phyloP scores from a whole-genome alignment of 2,113 vertebrate species.

The Naja naja region DNA sequence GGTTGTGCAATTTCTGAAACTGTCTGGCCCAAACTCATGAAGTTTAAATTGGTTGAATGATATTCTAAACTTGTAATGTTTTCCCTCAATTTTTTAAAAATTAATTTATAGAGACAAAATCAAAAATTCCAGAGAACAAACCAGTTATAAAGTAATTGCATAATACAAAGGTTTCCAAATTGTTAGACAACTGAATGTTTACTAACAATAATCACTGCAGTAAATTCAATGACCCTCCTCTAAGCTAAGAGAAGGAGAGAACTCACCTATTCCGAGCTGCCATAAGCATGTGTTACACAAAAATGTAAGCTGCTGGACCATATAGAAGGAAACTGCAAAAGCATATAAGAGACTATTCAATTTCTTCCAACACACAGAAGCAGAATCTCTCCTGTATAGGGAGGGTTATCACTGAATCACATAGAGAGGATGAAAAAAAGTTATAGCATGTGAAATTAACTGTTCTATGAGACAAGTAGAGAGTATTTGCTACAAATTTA shows the following conservation, averaged over 20 bases:
- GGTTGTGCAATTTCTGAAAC: background rate
- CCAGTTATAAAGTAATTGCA: background rate
- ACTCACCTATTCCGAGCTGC: background rate
- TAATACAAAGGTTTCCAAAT: background rate
- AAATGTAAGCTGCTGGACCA: background rate
- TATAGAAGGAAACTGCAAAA: background rate
- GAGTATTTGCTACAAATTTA: background rate
- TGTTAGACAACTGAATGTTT: background rate
- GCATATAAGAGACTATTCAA: background rate
- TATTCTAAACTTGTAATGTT: background rate
- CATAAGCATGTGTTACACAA: background rate
- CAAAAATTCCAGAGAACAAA: background rate
- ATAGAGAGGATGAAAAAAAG: background rate
- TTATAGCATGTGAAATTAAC: background rate
- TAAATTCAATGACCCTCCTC: background rate
- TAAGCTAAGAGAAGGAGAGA: background rate
- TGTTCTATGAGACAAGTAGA: background rate
- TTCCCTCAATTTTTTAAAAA: background rate
- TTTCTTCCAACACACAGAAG: background rate
- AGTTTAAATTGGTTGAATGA: background rate
- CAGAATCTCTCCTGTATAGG: background rate
- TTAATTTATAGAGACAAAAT: background rate
- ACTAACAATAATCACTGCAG: background rate
- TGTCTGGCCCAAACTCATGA: background rate
- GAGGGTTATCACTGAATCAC: background rate